phyloP scores from a whole-genome alignment of 1,140 invertebrate genomes.

The Schmidtea mediterranea region DNA sequence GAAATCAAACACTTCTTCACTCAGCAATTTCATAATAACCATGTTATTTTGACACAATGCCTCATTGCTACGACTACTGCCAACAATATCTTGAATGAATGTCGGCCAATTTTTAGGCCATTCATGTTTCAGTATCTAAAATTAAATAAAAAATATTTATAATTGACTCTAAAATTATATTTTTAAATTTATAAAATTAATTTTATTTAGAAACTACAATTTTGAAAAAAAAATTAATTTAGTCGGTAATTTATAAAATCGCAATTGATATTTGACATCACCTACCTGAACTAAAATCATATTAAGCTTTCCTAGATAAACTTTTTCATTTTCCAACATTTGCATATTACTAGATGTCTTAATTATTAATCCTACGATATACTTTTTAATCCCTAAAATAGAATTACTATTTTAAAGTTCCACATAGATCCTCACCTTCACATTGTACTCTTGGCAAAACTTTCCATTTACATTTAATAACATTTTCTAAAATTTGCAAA shows the following conservation, averaged over 20 bases:
- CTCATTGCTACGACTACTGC: conserved; percentile 90
- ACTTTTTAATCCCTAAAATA: conserved; percentile 97
- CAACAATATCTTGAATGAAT: conserved; percentile 93
- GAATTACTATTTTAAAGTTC: no score
- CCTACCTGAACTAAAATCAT: conserved; percentile 85
- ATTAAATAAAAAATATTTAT: conserved; percentile 12
- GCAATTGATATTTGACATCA: no score
- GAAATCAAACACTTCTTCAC: conserved; percentile 98
- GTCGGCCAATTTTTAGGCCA: conserved; percentile 99
- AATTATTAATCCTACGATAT: conserved; percentile 89
- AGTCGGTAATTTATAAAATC: no score
- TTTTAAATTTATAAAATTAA: no score
- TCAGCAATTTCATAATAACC: conserved; percentile 74
- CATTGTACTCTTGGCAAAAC: conserved; percentile 84
- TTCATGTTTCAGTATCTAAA: conserved; percentile 81
- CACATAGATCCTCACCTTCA: no score
- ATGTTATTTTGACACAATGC: conserved; percentile 97
- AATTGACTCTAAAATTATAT: background rate
- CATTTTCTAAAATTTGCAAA: conserved; percentile 89
- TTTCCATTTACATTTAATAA: conserved; percentile 98
- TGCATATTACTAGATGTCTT: conserved; percentile 78
- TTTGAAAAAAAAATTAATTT: no score
- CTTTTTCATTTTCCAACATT: conserved; percentile 64
- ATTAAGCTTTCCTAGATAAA: conserved; percentile 90
- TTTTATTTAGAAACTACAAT: no score